Evolutionary conservation across 2,888 invertebrate genomes (phyloP).

Genomic region (Ophion obscuratus): DNA sequence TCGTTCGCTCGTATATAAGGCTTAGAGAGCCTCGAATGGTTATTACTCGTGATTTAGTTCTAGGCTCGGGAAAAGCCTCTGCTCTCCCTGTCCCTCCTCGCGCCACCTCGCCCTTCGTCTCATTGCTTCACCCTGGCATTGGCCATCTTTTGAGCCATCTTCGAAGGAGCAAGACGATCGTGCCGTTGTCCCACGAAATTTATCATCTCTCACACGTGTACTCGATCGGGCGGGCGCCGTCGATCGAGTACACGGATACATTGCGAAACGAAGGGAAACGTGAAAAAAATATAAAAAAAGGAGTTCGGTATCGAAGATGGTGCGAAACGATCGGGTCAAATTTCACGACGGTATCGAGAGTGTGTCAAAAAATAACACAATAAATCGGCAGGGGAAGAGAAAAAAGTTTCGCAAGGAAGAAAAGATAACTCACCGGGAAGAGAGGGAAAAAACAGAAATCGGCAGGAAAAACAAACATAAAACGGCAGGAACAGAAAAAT

Average conservation of each 20-base stretch:
- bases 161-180: slow-evolving; percentile 45
- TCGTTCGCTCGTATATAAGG: slow-evolving; percentile 73
- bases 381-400: too few relatives aligned
- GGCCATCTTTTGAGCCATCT: slow-evolving; percentile 44
- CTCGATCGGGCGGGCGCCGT: too few relatives aligned
- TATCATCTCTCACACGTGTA: slow-evolving; percentile 42
- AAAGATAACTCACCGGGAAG: too few relatives aligned
- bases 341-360: too few relatives aligned
- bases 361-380: not conserved
- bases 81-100: slow-evolving; percentile 20
- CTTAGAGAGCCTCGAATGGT: slow-evolving; percentile 73
- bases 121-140: slow-evolving; percentile 4
- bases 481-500: not conserved
- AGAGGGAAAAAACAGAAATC: not conserved
- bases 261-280: not conserved
- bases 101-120: not conserved
- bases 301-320: not conserved
- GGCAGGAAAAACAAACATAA: not conserved
- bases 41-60: slow-evolving; percentile 76
- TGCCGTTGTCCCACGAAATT: slow-evolving; percentile 43
- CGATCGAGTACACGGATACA: not conserved
- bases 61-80: slow-evolving; percentile 66
- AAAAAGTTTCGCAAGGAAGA: too few relatives aligned
- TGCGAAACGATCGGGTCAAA: too few relatives aligned
- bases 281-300: not conserved